Base-by-base conservation (phyloP, 2,797 vertebrate genomes). In the Spinus pinus region DNA sequence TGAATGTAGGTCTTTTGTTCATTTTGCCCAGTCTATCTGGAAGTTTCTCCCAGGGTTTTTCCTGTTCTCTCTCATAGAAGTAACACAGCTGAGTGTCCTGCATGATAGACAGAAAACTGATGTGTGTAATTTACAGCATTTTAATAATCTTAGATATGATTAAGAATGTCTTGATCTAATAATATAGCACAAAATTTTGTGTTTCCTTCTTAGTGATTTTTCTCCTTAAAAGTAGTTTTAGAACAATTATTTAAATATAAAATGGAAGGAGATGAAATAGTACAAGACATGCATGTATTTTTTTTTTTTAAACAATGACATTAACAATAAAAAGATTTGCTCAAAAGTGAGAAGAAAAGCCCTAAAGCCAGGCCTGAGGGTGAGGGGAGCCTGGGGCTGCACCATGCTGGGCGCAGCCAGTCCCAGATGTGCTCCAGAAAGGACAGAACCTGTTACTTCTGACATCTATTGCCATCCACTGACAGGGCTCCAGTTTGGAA, bases 381-480 rank as follows among this genome's bases (percentile, higher is more conserved):
- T 14, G 16, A 39, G 35, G 18, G 1, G 28, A 23, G 7, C 5
- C 7, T 1, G 17, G 5, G 8, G 28, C 28, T 58, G 53, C 12
- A n/a, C 6, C 0, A 0, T 2, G 31, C 31, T 31, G 3, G 31
- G 5, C 13, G 16, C 31, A 24, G 24, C 12, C 47, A 15, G 46
- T 27, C 35, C 39, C 54, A 41, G 33, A 3, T 22, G 18, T 33
- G 46, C 3, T 81, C 39, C 41, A 53, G 30, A 17, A 39, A 25
- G 64, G 24, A 14, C 30, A 77, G 47, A 9, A 30, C 28, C n/a
- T 41, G 15, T 39, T 25, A 13, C 19, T 77, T 53, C 7, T 20
- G 14, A 8, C 25, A 3, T 37, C 23, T 61, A 0, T 42, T 60
- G 22, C 31, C 21, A 13, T 25, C 57, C 17, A 3, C 27, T 15